phyloP scores from a whole-genome alignment of 2,888 invertebrate genomes.

The Trilocha varians region DNA sequence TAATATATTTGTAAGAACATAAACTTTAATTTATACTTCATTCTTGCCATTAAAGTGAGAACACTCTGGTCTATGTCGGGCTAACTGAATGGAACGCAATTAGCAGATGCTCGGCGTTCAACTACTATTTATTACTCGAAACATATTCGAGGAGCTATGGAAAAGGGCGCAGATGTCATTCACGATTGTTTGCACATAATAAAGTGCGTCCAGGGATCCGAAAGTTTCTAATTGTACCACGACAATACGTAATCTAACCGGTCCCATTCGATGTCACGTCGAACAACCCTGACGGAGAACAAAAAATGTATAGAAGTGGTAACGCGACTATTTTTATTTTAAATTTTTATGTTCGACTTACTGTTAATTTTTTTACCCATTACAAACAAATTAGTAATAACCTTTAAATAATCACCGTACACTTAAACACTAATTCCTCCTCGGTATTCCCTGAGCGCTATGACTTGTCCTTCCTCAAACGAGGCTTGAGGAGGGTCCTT shows the following conservation, averaged over 20 bases:
- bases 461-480: too few relatives aligned
- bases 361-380: too few relatives aligned
- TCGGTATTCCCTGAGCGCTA: too few relatives aligned
- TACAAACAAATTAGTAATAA: too few relatives aligned
- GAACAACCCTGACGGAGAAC: constrained; percentile 29
- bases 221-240: constrained; percentile 69
- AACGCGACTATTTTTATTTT: too few relatives aligned
- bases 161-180: constrained; percentile 55
- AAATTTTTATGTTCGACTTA: not conserved
- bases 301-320: constrained; percentile 22
- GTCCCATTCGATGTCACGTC: constrained; percentile 59
- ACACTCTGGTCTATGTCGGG: constrained; percentile 11
- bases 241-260: constrained; percentile 71
- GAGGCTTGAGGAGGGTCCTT: too few relatives aligned
- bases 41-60: constrained; percentile 1
- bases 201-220: constrained; percentile 52
- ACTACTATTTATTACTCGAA: constrained; percentile 33
- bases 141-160: constrained; percentile 18
- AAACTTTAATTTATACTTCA: constrained; percentile 1
- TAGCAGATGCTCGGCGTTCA: constrained; percentile 45
- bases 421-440: too few relatives aligned
- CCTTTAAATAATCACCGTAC: too few relatives aligned
- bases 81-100: constrained; percentile 42
- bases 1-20: not conserved
- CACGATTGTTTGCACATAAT: constrained; percentile 66